phyloP scores from a whole-genome alignment of 2,888 invertebrate genomes.

The Watsonalla binaria region DNA sequence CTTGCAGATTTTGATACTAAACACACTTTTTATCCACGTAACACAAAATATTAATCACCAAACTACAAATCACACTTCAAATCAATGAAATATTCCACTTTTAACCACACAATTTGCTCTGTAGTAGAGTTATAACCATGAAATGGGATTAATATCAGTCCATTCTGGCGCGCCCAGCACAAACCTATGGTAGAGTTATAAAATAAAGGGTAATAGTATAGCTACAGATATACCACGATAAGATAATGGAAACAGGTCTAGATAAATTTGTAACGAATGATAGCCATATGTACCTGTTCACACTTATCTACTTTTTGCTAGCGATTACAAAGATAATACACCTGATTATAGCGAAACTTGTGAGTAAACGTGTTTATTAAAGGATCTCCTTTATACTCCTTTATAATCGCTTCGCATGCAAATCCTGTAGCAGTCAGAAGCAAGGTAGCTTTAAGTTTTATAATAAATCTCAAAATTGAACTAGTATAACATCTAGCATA shows the following conservation, averaged over 20 bases:
- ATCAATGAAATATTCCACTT: constrained; percentile 15
- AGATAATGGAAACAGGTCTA: constrained; percentile 76
- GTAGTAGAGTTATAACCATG: constrained; percentile 8
- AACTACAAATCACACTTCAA: constrained; percentile 2
- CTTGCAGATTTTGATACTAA: constrained; percentile 5
- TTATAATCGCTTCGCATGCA: too few species aligned
- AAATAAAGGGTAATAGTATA: constrained; percentile 59
- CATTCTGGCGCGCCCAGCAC: constrained; percentile 43
- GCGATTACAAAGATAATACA: constrained; percentile 61
- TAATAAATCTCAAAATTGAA: too few species aligned
- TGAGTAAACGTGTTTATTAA: constrained; percentile 1
- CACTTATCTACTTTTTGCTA: constrained; percentile 55
- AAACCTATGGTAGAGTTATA: constrained; percentile 40
- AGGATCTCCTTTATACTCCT: too few species aligned
- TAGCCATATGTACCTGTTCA: constrained; percentile 35
- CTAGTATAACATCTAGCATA: too few species aligned
- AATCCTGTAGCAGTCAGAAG: too few species aligned
- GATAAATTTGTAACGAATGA: constrained; percentile 70
- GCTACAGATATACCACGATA: constrained; percentile 47
- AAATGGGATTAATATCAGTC: constrained; percentile 15
- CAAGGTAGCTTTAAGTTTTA: too few species aligned
- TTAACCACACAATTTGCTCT: constrained; percentile 5
- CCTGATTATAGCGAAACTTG: constrained; percentile 46
- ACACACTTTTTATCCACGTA: constrained; percentile 2
- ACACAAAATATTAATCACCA: constrained; percentile 10